Base-by-base conservation (phyloP, 2,888 invertebrate species). In the Diarsia mendica region DNA sequence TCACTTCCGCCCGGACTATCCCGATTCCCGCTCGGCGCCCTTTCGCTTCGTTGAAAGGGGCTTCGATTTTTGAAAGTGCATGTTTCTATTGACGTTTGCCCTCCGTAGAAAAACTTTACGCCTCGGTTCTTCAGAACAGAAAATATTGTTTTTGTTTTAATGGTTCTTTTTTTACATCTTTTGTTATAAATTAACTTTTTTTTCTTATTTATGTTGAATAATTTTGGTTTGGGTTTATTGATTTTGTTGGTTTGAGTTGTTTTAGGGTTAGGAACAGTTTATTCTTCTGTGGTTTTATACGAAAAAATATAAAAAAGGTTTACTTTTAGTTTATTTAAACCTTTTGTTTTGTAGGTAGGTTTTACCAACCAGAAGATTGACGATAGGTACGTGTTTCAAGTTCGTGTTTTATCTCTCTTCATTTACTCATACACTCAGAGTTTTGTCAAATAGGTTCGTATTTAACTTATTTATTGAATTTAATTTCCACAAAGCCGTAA, bases 1-100 rank as follows among this genome's bases (percentile, higher is more conserved):
- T 95, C 95, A 95, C 94, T 95, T 95, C 94, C 95, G 94, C 90
- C 88, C 87, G 89, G 89, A 80, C 86, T 88, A 87, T 83, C 88
- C 83, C 87, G 63, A 44, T 63, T 83, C 88, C 83, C 87, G 83
- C 82, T 87, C 85, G 83, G 79, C 84, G 83, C 85, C 81, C 88
- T 87, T 86, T 86, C 88, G 85, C 83, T 85, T 79, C 85, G 81
- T 74, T 83, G 83, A 79, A 85, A 88, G 84, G 82, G 85, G 85
- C 87, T 89, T 90, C 88, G 89, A 89, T 90, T 90, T 91, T 91
- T 85, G 82, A 90, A 89, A 82, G 79, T 84, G 82, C 87, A 84
- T 76, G 78, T 83, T 89, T 77, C 82, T 75, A 80, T 85, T 79
- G 85, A 51, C 60, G 72, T 78, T 83, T 83, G 4, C 72, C 77